These are phyloP conservation scores for Nematostella vectensis DNA, from an alignment of 92 coral and sea anemone species.

Conservation along the genomic window DNA sequence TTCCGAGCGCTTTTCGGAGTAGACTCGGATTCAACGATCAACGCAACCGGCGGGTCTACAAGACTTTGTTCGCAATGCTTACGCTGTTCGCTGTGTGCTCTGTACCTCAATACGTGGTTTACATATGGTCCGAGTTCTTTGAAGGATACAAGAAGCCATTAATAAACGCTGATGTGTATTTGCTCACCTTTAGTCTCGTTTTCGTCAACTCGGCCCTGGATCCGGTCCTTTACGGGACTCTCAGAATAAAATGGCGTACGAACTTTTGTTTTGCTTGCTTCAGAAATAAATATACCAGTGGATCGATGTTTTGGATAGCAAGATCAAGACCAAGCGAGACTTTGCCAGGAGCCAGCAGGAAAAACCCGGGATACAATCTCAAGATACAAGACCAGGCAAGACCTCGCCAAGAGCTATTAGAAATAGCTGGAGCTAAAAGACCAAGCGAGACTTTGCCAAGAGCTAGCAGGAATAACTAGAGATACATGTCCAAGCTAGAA, in stretches of 20 bases:
- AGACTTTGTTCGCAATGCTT: neutral
- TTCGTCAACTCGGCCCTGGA: neutral
- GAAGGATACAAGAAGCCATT: neutral
- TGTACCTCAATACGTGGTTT: neutral
- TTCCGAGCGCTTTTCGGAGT: neutral
- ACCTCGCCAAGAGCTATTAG: too few species aligned
- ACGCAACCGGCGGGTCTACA: constrained; percentile 1
- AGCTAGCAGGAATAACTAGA: too few species aligned
- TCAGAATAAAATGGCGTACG: neutral
- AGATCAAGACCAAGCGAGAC: too few species aligned
- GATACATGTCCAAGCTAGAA: too few species aligned
- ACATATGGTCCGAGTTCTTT: neutral
- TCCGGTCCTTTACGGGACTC: neutral
- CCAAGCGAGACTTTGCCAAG: too few species aligned
- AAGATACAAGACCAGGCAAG: too few species aligned
- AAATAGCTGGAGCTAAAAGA: too few species aligned
- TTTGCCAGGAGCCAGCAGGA: too few species aligned
- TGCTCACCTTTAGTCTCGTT: neutral
- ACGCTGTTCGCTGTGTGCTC: constrained; percentile 3
- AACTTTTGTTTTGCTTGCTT: too few species aligned
- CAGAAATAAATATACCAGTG: too few species aligned
- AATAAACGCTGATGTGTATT: neutral
- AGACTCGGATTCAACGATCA: neutral
- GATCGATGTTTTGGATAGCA: too few species aligned
- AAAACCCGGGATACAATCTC: too few species aligned